Conservation (phyloP, 2,888 invertebrate species). For the Cryptops parisi region DNA sequence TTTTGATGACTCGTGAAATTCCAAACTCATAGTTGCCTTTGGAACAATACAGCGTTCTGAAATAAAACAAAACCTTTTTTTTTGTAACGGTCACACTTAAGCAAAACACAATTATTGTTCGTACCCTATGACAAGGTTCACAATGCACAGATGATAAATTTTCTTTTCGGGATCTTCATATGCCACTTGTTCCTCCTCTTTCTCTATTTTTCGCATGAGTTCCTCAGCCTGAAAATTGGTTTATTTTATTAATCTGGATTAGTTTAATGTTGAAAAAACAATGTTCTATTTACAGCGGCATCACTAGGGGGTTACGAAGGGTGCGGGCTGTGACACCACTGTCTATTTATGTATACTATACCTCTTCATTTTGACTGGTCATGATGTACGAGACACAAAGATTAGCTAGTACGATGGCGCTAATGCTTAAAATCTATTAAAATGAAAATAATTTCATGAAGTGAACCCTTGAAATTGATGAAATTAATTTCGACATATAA, state of each 20-base stretch:
- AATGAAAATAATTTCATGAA: slow-evolving; percentile 2
- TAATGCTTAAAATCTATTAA: slow-evolving; percentile 68
- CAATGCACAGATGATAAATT: slow-evolving; percentile 89
- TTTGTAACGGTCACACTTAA: no score
- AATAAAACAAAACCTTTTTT: slow-evolving; percentile 23
- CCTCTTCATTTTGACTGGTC: slow-evolving; percentile 95
- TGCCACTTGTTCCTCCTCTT: slow-evolving; percentile 85
- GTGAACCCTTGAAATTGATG: background rate
- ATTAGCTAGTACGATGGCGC: slow-evolving; percentile 96
- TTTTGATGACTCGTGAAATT: slow-evolving; percentile 91
- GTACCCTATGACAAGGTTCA: slow-evolving; percentile 92
- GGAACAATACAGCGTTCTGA: slow-evolving; percentile 83
- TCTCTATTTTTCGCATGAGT: slow-evolving; percentile 95
- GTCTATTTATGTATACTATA: no score
- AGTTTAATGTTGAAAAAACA: no score
- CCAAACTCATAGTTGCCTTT: slow-evolving; percentile 99
- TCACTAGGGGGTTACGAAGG: no score
- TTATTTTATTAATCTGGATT: no score
- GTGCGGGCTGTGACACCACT: no score
- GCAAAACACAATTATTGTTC: background rate
- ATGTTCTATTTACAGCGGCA: no score
- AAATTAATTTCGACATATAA: background rate
- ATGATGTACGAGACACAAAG: slow-evolving; percentile 98
- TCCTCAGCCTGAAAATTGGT: slow-evolving; percentile 84
- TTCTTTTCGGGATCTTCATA: slow-evolving; percentile 89